These are phyloP conservation scores for Desmodus rotundus DNA, from an alignment of 2,113 vertebrate genomes.

Conservation along the genomic window DNA sequence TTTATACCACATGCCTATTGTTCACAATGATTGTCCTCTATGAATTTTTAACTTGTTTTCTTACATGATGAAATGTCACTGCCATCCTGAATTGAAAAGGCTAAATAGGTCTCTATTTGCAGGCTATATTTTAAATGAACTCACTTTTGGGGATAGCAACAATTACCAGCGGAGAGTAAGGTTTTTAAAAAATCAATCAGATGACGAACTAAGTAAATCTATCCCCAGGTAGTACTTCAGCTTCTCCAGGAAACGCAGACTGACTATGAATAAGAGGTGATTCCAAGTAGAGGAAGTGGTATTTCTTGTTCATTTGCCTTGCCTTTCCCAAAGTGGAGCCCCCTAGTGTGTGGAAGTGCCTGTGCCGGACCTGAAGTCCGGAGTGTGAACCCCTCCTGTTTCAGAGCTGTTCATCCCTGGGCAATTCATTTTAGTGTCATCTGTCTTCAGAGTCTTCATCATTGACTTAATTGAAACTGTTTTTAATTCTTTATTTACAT, in stretches of 20 bases:
- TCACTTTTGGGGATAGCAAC: not conserved
- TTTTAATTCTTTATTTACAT: not conserved
- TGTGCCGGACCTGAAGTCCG: not conserved
- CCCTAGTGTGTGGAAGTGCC: not conserved
- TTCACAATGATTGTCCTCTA: conserved; percentile 34
- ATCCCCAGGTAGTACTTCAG: conserved; percentile 50
- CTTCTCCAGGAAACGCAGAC: conserved; percentile 36
- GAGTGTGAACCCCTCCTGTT: not conserved
- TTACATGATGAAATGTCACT: conserved; percentile 52
- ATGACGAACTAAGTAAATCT: conserved; percentile 66
- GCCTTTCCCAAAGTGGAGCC: not conserved
- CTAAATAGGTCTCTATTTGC: conserved; percentile 37
- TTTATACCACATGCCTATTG: not conserved
- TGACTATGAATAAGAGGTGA: not conserved
- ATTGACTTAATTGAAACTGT: not conserved
- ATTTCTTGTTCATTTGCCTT: not conserved
- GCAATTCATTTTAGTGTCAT: not conserved
- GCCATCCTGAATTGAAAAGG: conserved; percentile 47
- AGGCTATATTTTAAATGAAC: conserved; percentile 64
- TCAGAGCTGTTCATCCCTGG: not conserved
- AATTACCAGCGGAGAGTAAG: conserved; percentile 39
- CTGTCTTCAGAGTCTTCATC: not conserved
- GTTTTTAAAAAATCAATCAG: conserved; percentile 62
- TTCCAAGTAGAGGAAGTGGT: not conserved
- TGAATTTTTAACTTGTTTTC: conserved; percentile 67